Percentiles rank a stretch among this genome's conserved stretches.
phyloP scores from a whole-genome alignment of 2,888 invertebrate genomes.

The Amorpha juglandis region DNA sequence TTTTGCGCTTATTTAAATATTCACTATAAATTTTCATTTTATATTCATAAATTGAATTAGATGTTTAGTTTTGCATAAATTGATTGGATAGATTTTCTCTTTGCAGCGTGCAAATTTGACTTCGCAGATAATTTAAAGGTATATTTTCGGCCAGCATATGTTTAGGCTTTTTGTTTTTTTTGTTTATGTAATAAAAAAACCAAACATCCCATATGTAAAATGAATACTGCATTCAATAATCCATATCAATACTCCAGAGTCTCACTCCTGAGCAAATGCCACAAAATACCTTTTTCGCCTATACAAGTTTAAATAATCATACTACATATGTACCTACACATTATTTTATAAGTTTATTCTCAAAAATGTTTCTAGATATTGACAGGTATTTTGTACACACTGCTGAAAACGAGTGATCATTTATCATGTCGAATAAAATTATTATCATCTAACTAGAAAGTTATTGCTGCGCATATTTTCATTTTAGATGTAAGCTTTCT shows the following conservation, averaged over 20 bases:
- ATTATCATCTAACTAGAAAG: background rate
- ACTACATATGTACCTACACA: too few species aligned
- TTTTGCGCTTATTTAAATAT: constrained; percentile 33
- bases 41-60: constrained; percentile 13
- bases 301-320: too few species aligned
- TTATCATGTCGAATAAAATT: background rate
- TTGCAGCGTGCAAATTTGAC: background rate
- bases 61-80: constrained; percentile 17
- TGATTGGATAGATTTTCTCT: constrained; percentile 7
- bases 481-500: constrained; percentile 33
- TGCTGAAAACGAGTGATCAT: too few species aligned
- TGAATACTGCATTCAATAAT: too few species aligned
- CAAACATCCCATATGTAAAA: too few species aligned
- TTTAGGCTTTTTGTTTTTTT: too few species aligned
- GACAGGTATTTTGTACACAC: too few species aligned
- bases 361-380: too few species aligned
- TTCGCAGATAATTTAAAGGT: background rate
- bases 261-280: too few species aligned
- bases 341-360: too few species aligned
- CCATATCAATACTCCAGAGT: too few species aligned
- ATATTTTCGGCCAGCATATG: background rate
- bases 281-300: too few species aligned
- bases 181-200: background rate
- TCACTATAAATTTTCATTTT: constrained; percentile 1
- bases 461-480: background rate